Evolutionary conservation across 2,797 vertebrate genomes (phyloP), one percentile per base, ranked within the genome.

Genomic region (Oryzias dopingdopingensis): DNA sequence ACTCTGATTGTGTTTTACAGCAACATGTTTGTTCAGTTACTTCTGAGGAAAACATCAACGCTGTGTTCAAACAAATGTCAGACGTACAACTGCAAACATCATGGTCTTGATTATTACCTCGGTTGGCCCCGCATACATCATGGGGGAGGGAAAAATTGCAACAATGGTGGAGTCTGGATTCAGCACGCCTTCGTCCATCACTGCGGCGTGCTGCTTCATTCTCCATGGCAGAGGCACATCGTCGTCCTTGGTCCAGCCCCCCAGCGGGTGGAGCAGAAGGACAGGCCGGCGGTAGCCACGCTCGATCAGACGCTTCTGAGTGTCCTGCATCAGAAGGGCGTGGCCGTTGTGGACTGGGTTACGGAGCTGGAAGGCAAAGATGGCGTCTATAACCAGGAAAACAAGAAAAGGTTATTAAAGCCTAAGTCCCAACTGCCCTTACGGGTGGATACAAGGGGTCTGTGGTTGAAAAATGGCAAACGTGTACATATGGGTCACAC

Each of bases 81-180:
- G 63, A 52, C 42, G 55, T 10, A 17, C 45, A 49, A 52, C 53
- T 6, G 15, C 54, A 64, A 58, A 70, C 52, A 6, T 29, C 54
- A 20, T 53, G 22, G 46, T 56, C 12, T 44, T 60, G 13, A 52
- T 49, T 5, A n/a, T 81, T 90, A 98, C 97, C 96, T 99, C 97
- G 0, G 97, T 99, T 52, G 97, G 97, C 24, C 97, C 96, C 0
- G 96, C 97, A 52, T 99, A 99, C 96, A 99, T 98, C 96, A 99
- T 99, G 43, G 97, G 97, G 5, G 97, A 99, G 4, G 97, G 96
- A 68, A 99, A 99, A 88, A 99, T 96, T 47, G 97, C 96, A 65
- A 98, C 95, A 41, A 99, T 93, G 0, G 97, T 98, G 0, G 92
- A 91, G 56, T 94, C 92, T 37, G 95, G 93, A 26, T 95, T 91